Evolutionary conservation across 2,888 invertebrate species (phyloP).

Genomic region (Acronicta psi): DNA sequence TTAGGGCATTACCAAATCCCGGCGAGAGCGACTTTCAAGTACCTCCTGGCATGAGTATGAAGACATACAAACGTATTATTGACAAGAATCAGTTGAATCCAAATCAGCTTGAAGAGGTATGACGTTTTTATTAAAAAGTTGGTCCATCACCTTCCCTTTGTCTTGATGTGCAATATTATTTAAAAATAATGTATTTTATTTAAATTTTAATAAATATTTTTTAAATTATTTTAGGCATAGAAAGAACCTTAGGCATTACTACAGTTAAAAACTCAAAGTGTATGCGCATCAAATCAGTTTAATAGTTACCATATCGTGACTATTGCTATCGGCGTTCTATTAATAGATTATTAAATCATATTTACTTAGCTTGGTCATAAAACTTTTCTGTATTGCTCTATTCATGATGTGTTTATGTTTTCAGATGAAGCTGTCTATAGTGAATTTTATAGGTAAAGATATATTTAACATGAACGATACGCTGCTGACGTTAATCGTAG

Average conservation of each 20-base stretch:
- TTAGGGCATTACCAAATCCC: conserved; percentile 86
- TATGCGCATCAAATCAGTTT: not conserved
- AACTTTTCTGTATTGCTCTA: no score
- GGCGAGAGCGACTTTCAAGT: conserved; percentile 88
- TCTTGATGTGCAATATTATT: no score
- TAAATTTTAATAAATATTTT: no score
- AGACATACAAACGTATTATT: conserved; percentile 93
- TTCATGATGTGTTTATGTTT: conserved; percentile 9
- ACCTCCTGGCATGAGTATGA: conserved; percentile 93
- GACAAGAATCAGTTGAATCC: conserved; percentile 92
- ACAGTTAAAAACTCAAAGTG: not conserved
- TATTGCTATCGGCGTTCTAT: not conserved
- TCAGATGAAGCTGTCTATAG: conserved; percentile 86
- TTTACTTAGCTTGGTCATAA: not conserved
- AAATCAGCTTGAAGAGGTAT: conserved; percentile 94
- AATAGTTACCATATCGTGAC: not conserved
- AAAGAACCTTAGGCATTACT: no score
- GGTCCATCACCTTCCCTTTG: no score
- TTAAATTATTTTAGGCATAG: no score
- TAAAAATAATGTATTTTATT: no score
- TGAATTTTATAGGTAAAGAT: conserved; percentile 94
- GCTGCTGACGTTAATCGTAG: conserved; percentile 94
- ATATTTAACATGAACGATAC: conserved; percentile 93
- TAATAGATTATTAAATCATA: not conserved
- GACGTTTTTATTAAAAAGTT: not conserved